Base-by-base conservation (phyloP, 2,888 invertebrate species). In the Pristionchus maxplancki region DNA sequence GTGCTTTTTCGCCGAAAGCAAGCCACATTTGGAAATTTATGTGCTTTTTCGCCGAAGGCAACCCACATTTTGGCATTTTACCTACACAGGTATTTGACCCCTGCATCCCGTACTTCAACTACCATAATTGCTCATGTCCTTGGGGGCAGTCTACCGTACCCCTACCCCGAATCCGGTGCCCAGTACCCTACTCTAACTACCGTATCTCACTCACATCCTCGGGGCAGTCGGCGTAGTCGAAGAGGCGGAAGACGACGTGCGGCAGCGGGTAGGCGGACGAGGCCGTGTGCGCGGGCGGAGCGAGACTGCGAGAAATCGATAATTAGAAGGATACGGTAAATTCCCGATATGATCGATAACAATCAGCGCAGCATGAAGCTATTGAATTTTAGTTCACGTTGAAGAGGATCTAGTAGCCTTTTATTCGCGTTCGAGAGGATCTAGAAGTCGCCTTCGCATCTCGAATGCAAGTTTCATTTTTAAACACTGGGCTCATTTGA, bases 191-290 rank as follows among this genome's bases (percentile, higher is more conserved):
- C 62, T 62, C 6, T 28, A 4, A 8, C 62, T 62, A 62, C 62
- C 62, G 62, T 62, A 62, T 8, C 28, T 31, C 37, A 89, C 90
- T 89, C 15, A 93, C 93, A 67, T 92, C 94, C 95, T 98, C 98
- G 0, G 98, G 98, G 93, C 98, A 98, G 95, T 99, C 99, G 0
- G 98, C 98, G 95, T 99, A 98, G 95, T 99, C 99, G 95, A 99
- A 99, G 96, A 99, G 94, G 50, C 96, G 96, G 95, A 98, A 99
- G 62, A 98, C 97, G 1, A 98, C 97, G 95, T 97, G 96, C 0
- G 99, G 99, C 96, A 98, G 97, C 0, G 99, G 99, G 95, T 99
- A 99, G 40, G 96, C 96, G 94, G 97, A 97, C n/a, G 44, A 3
- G 91, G 98, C 97, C 94, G 97, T 97, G 95, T 99, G 98, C 0